phyloP scores from a whole-genome alignment of 2,888 invertebrate species.

The Zele albiditarsus region DNA sequence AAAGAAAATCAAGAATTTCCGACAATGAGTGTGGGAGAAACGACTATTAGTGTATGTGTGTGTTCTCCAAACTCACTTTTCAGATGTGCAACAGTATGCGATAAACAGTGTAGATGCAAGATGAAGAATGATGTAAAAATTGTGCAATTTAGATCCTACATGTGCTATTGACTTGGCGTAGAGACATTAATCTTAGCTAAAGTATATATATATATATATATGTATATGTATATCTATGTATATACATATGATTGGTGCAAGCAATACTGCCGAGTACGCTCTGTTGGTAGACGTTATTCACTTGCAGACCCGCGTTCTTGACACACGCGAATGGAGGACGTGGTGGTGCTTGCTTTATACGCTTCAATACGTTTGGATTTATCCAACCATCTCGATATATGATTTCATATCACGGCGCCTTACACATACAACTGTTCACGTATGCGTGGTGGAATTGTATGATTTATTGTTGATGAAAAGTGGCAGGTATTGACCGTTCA shows the following conservation, averaged over 20 bases:
- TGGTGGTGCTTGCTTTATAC: not conserved
- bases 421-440: not conserved
- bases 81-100: no score
- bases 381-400: slow-evolving; percentile 16
- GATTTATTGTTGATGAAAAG: slow-evolving; percentile 54
- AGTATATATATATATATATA: not conserved
- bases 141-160: not conserved
- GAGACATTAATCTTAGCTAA: slow-evolving; percentile 49
- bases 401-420: not conserved
- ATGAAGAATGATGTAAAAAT: not conserved
- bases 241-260: slow-evolving; percentile 28
- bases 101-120: no score
- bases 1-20: no score
- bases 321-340: not conserved
- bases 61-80: no score
- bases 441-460: slow-evolving; percentile 34
- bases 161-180: slow-evolving; percentile 44
- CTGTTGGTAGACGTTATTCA: slow-evolving; percentile 49
- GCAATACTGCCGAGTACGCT: slow-evolving; percentile 48
- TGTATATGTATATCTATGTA: not conserved
- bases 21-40: no score
- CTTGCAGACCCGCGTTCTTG: slow-evolving; percentile 21
- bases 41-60: no score
- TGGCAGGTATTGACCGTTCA: not conserved
- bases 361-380: slow-evolving; percentile 19